Conservation (phyloP, 2,113 vertebrate species). For the Ptilonorhynchus violaceus region DNA sequence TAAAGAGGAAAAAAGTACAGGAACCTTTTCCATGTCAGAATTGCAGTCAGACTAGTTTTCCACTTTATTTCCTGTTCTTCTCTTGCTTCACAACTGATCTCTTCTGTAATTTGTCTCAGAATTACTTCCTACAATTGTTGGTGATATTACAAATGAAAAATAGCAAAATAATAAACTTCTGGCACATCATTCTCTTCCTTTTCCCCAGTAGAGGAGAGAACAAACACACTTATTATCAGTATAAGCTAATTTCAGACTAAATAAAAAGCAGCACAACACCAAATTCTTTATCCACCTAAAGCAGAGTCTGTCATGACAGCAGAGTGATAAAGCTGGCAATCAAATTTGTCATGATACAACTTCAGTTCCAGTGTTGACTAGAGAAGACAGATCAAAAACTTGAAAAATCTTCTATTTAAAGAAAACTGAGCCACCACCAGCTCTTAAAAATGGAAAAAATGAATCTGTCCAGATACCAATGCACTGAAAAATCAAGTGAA, state of each 20-base stretch:
- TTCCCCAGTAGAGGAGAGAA: background rate
- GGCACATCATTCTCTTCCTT: background rate
- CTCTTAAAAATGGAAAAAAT: background rate
- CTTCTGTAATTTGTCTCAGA: background rate
- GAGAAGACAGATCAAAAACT: background rate
- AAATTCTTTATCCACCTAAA: background rate
- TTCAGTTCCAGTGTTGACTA: background rate
- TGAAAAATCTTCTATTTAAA: background rate
- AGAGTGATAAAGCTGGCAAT: background rate
- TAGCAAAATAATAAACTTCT: background rate
- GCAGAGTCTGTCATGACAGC: background rate
- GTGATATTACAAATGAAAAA: background rate
- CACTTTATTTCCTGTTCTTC: background rate
- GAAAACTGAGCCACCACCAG: background rate
- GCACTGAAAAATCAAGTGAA: background rate
- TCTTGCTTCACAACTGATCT: background rate
- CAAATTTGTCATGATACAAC: background rate
- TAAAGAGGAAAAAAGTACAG: background rate
- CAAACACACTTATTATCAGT: background rate
- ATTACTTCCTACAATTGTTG: background rate
- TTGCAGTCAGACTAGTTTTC: background rate
- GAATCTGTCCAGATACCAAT: background rate
- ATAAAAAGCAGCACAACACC: background rate
- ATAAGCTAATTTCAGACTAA: background rate
- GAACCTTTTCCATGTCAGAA: background rate